Percentiles rank a stretch among this genome's conserved stretches.
Evolutionary conservation across 2,888 invertebrate species (phyloP).

Genomic region (Lycocerus yunnanus): DNA sequence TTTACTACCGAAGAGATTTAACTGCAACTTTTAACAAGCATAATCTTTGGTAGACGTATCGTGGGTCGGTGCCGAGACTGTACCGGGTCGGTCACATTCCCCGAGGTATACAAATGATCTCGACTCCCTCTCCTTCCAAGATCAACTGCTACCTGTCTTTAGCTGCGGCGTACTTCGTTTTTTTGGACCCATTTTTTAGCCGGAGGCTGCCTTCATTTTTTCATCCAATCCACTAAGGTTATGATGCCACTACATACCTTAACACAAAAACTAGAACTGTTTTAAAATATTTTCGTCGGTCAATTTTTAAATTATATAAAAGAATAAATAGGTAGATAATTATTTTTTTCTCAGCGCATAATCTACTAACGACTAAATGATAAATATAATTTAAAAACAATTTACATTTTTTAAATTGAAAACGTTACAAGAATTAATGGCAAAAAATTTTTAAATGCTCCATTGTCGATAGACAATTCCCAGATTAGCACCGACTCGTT

Average conservation of each 20-base stretch:
- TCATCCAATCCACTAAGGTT: conserved; percentile 43
- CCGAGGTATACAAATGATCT: conserved; percentile 59
- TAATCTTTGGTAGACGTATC: conserved; percentile 38
- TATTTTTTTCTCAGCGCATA: not conserved
- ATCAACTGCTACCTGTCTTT: conserved; percentile 56
- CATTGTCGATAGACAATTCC: not conserved
- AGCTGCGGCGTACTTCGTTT: conserved; percentile 54
- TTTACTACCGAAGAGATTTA: conserved; percentile 27
- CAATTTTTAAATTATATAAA: conserved; percentile 6
- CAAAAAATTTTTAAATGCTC: not conserved
- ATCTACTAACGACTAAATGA: conserved; percentile 3
- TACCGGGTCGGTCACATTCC: conserved; percentile 57
- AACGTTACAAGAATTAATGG: not conserved
- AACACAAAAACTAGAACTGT: conserved; percentile 30
- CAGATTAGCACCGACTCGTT: not conserved
- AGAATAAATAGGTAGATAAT: not conserved
- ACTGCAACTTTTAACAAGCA: conserved; percentile 27
- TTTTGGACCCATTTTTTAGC: conserved; percentile 50
- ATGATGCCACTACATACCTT: conserved; percentile 42
- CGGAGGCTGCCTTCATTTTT: conserved; percentile 48
- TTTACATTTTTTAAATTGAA: not conserved
- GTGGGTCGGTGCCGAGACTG: conserved; percentile 50
- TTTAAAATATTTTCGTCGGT: conserved; percentile 21
- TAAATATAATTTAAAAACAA: conserved; percentile 1
- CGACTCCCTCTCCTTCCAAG: conserved; percentile 39